These are phyloP conservation scores for Brachyhypopomus gauderio DNA, from an alignment of 2,113 vertebrate species.

Conservation along the genomic window DNA sequence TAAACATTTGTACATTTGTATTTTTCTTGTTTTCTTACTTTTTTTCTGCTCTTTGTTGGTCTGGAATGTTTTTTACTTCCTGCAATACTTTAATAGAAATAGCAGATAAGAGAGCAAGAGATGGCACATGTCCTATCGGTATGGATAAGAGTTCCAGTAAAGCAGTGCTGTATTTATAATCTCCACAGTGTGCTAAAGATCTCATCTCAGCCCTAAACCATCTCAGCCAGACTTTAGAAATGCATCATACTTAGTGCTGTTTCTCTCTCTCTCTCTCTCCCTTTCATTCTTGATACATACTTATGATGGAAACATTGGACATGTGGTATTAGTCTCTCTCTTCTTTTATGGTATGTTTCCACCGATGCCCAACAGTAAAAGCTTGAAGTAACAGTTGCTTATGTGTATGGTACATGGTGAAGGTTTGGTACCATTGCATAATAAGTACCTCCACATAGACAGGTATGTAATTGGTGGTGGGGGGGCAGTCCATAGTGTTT, in stretches of 20 bases:
- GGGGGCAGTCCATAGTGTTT: slow-evolving; percentile 70
- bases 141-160: background rate
- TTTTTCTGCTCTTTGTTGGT: background rate
- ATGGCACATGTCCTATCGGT: background rate
- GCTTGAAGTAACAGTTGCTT: background rate
- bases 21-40: background rate
- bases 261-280: background rate
- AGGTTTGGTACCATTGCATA: slow-evolving; percentile 1
- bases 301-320: background rate
- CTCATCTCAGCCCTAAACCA: too few species aligned
- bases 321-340: background rate
- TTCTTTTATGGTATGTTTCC: background rate
- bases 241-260: too few species aligned
- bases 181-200: background rate
- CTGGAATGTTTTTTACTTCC: background rate
- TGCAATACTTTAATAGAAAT: background rate
- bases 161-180: background rate
- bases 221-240: too few species aligned
- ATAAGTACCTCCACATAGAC: background rate
- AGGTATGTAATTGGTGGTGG: slow-evolving; percentile 59
- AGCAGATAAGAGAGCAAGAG: background rate
- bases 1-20: too few species aligned
- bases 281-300: too few species aligned
- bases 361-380: background rate
- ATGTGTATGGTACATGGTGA: background rate